These are phyloP conservation scores for Orycteropus afer DNA, from an alignment of 2,113 vertebrate genomes.

Conservation along the genomic window DNA sequence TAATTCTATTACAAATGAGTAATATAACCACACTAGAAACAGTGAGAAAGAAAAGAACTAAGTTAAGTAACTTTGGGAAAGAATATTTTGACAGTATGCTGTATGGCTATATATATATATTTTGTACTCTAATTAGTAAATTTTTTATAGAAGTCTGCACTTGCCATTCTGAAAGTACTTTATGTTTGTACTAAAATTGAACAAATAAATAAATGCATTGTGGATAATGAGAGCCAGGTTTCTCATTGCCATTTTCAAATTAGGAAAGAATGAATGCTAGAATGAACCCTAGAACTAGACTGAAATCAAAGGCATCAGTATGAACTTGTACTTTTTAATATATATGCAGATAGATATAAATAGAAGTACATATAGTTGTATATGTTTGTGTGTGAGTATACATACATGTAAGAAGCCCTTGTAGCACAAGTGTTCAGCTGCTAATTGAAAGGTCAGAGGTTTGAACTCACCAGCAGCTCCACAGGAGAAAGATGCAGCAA, in stretches of 20 bases:
- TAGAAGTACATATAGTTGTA: background rate
- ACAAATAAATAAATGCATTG: background rate
- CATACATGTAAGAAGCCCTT: background rate
- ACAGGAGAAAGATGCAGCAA: background rate
- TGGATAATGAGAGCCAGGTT: background rate
- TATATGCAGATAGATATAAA: background rate
- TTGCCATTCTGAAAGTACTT: slow-evolving; percentile 19
- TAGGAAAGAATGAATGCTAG: background rate
- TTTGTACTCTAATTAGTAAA: background rate
- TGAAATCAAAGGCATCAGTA: background rate
- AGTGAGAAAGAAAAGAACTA: background rate
- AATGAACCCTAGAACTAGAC: background rate
- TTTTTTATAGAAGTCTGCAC: background rate
- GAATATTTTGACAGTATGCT: slow-evolving; percentile 1
- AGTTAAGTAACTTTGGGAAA: background rate
- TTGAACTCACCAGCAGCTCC: background rate
- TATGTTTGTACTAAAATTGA: background rate
- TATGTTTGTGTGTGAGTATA: background rate
- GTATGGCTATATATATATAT: background rate
- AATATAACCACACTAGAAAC: background rate
- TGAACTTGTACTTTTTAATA: background rate
- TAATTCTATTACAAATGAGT: slow-evolving; percentile 16
- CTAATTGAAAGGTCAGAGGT: background rate
- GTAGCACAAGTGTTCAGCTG: background rate
- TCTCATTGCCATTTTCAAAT: background rate